Conservation (phyloP, 2,888 invertebrate genomes). For the Tachina lurida region DNA sequence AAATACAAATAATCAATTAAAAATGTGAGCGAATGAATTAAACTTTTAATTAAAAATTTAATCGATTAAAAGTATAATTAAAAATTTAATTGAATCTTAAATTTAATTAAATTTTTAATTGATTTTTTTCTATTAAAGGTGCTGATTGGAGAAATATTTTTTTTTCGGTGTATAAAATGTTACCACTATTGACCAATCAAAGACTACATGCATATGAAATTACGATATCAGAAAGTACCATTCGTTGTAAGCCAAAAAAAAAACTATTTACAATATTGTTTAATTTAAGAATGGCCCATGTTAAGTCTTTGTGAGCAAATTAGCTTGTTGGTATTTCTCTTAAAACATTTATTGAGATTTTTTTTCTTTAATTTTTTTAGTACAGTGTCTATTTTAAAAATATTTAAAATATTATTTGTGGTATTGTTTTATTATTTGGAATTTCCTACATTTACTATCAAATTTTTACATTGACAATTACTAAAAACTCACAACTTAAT, state of each 20-base stretch:
- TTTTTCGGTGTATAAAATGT: background rate
- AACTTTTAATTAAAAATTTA: no score
- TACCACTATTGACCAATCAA: background rate
- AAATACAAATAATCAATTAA: no score
- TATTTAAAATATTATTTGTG: slow-evolving; percentile 45
- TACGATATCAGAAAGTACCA: slow-evolving; percentile 30
- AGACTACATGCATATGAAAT: background rate
- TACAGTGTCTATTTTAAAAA: slow-evolving; percentile 47
- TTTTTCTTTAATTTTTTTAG: slow-evolving; percentile 1
- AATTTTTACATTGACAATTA: slow-evolving; percentile 64
- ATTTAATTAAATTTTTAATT: no score
- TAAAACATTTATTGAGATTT: slow-evolving; percentile 3
- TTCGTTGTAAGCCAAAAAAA: slow-evolving; percentile 1
- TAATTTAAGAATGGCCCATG: slow-evolving; percentile 25
- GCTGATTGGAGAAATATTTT: no score
- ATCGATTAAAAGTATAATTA: no score
- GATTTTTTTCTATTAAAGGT: no score
- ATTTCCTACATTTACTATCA: slow-evolving; percentile 51
- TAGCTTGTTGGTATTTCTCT: slow-evolving; percentile 4
- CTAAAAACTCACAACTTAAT: slow-evolving; percentile 62
- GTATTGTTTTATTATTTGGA: background rate
- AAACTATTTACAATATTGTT: slow-evolving; percentile 40
- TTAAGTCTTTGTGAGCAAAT: slow-evolving; percentile 11
- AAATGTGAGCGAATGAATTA: no score
- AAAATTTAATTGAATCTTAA: no score